phyloP scores from a whole-genome alignment of 2,888 invertebrate species.

The Metacarcinus magister region DNA sequence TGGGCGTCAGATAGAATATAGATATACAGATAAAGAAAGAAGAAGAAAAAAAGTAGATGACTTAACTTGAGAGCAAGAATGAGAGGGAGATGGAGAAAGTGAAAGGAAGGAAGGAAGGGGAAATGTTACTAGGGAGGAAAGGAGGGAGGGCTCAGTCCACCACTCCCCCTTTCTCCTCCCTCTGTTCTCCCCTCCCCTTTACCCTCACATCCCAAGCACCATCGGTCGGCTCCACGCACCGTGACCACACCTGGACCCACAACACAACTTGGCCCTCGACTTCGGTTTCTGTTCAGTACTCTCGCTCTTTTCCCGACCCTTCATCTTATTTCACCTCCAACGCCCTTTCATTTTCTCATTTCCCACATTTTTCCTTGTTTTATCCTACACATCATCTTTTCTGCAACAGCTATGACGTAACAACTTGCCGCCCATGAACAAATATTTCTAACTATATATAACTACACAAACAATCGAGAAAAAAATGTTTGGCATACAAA shows the following conservation, averaged over 20 bases:
- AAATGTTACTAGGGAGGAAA: background rate
- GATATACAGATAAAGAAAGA: background rate
- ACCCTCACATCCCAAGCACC: background rate
- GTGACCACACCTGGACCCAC: slow-evolving; percentile 31
- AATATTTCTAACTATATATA: no score
- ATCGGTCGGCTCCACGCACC: background rate
- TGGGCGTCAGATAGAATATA: no score
- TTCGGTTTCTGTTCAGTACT: background rate
- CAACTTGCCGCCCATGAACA: no score
- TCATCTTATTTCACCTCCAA: background rate
- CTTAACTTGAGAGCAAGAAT: background rate
- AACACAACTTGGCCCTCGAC: background rate
- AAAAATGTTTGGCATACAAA: no score
- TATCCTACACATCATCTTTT: no score
- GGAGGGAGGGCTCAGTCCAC: background rate
- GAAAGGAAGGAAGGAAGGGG: background rate
- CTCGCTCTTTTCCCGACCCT: background rate
- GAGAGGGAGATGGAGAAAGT: background rate
- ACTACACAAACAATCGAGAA: no score
- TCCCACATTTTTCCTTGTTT: background rate
- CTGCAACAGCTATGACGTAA: no score
- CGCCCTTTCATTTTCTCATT: background rate
- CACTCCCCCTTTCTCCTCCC: background rate
- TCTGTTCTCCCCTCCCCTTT: slow-evolving; percentile 31
- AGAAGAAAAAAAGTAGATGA: background rate